Evolutionary conservation across 2,113 vertebrate genomes (phyloP), one percentile per base, ranked within the genome.

Genomic region (Arvicanthis niloticus): DNA sequence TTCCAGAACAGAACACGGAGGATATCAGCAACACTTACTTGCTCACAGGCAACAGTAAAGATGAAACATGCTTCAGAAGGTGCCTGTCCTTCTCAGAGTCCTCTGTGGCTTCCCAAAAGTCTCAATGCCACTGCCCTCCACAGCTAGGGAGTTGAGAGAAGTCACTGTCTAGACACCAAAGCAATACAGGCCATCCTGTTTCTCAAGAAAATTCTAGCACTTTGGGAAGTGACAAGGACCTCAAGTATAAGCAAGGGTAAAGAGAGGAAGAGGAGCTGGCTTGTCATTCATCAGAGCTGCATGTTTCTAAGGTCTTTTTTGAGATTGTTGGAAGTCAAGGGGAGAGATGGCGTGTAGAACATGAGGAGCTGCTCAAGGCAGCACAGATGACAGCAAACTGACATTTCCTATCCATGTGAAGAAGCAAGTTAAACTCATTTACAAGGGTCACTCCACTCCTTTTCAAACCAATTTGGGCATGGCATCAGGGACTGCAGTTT

Each of bases 371-470:
- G 10, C 86, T 60, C 45, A 12, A 81, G 80, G 92, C 95, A 95
- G 95, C 48, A 5, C 21, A n/a, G 62, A 88, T 95, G 96, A 97
- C 98, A 98, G 92, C 68, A 96, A 91, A 93, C 67, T 96, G 96
- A 95, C 95, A 95, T 95, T 51, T 95, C 84, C 91, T 87, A 95
- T 85, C 97, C 96, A 80, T 72, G 95, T 94, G 96, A 97, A 89
- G 97, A 97, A 81, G 89, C 93, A 91, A 95, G 96, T 97, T 96
- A 96, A 97, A 97, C 95, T 97, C 92, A 96, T 97, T 97, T 96
- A 88, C 91, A 88, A 97, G 97, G 97, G 97, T 98, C 97, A 97
- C 77, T 88, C 92, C 37, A 29, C 86, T 91, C 95, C 89, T 92
- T 95, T 97, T 76, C 94, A 97, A 95, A 88, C n/a, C 93, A 70